Base-by-base conservation (phyloP, 1,140 invertebrate genomes). In the Xylocopa sonorina region DNA sequence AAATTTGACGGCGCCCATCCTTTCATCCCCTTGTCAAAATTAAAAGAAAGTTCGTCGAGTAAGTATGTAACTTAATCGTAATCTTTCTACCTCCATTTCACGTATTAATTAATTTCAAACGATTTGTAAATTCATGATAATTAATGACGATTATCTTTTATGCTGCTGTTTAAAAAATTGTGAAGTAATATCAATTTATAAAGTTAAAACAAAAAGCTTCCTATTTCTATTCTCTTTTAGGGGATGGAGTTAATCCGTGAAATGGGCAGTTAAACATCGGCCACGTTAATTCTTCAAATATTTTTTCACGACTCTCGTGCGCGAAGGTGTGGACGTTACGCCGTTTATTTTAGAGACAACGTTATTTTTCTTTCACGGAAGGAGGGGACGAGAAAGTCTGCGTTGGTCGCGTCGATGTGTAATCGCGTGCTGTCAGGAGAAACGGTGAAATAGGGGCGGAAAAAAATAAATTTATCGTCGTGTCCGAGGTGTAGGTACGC, bases 391-490 rank as follows among this genome's bases (percentile, higher is more conserved):
- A 41, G 29, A 53, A 32, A 62, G 58, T 41, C 53, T 41, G 29
- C 34, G 51, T n/a, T 24, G 16, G 57, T 62, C 3, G 55, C 34
- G 27, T 51, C 43, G 7, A 60, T 60, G 67, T 71, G 32, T 50
- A 63, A 32, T 27, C 32, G 29, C 43, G n/a, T 27, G 32, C 55
- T 48, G 7, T 3, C 57, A 43, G 1, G 41, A 38, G 51, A 12
- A 34, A 38, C 10, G 10, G 9, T 18, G 51, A 43, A 55, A 50
- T n/a, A 27, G 9, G 5, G 43, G 2, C 5, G 48, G n/a, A 50
- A 74, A 21, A n/a, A 53, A 51, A 74, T n/a, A 41, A 51, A 63
- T 74, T 32, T 46, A 46, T 58, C 16, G 21, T 18, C 2, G 38
- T 18, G 12, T 18, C 16, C n/a, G 51, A 51, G 27, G 32, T 38